Evolutionary conservation across 2,797 vertebrate species (phyloP), one percentile per base, ranked within the genome.

Genomic region (Bucorvus abyssinicus): DNA sequence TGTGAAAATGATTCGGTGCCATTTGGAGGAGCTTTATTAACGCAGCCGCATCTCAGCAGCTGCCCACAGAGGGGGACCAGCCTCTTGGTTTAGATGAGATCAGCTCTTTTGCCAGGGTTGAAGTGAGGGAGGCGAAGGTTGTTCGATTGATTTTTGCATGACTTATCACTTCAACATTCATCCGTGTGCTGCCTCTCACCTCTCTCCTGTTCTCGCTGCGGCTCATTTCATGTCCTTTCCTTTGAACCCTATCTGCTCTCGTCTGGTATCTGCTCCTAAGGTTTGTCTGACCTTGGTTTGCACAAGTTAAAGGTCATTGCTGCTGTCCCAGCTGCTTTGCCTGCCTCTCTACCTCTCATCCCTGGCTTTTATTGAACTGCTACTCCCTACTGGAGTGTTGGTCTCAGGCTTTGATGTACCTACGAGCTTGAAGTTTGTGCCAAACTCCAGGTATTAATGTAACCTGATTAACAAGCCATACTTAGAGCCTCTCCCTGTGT

Each of bases 91-190:
- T 32, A 57, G 82, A 38, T 0, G 20, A 80, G 84, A 87, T 18
- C 21, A 10, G 53, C 36, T 21, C 38, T 76, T 49, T 49, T 49
- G 40, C 32, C 74, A 68, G 27, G n/a, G 47, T 10, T 86, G 57
- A 29, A 84, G 18, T 3, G n/a, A 78, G 76, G 2, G 56, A 78
- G 78, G 52, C 60, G 86, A 90, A 90, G 89, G 27, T 78, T 36
- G 13, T 53, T 42, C 11, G 65, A 87, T 84, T 94, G 91, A 93
- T 94, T 96, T 89, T 84, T 70, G 36, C 56, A 78, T 80, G 95
- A 85, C 79, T 84, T 70, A 34, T 79, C 32, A 22, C 82, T 95
- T 95, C 78, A 94, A 53, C 86, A 68, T 87, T 56, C 20, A 47
- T 78, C 57, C 53, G 26, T 52, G 61, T 1, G 26, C 61, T 91